Evolutionary conservation across 1,140 invertebrate genomes (phyloP), one percentile per base, ranked within the genome.

Genomic region (Drosophila bocqueti): DNA sequence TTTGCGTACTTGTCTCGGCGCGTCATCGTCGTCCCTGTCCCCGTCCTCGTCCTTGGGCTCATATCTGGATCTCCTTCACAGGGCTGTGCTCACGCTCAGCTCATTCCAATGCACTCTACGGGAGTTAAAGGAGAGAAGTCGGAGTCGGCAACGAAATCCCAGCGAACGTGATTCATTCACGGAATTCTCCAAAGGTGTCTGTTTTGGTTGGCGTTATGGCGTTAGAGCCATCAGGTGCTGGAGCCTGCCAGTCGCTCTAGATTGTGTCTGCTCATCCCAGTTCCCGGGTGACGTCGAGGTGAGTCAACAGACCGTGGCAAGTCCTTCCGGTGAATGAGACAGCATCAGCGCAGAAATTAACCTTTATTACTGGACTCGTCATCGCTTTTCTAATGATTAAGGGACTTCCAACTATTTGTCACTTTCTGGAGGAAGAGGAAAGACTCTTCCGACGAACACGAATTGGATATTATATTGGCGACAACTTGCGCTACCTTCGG

Each of bases 1-100:
- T 83, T 78, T 78, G 77, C 84, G 84, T 89, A 78, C 85, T 89
- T 84, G 85, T 89, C 85, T 89, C 81, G 80, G 64, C 79, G 84
- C 76, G 76, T 81, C 79, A 81, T 62, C 79, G 45, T 69, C 46
- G 46, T 57, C 57, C 47, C 36, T 65, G 36, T 59, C 58, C 80
- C 9, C 21, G 42, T 36, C 31, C 31, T 40, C 47, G 42, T 50
- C 38, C 38, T 66, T 71, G 64, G 38, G 40, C 49, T 40, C 49
- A 57, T 55, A 29, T 26, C 47, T 50, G 75, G 81, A 86, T 84
- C 84, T 73, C 54, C 75, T 50, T 57, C 47, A 64, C 54, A 67
- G 69, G 45, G 55, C 55, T 61, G 11, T 54, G 62, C 84, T 81
- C 84, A 83, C 81, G 84, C 84, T 71, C 73, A 26, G 55, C 75